Conservation (phyloP, 1,140 invertebrate genomes). For the Papilio xuthus region DNA sequence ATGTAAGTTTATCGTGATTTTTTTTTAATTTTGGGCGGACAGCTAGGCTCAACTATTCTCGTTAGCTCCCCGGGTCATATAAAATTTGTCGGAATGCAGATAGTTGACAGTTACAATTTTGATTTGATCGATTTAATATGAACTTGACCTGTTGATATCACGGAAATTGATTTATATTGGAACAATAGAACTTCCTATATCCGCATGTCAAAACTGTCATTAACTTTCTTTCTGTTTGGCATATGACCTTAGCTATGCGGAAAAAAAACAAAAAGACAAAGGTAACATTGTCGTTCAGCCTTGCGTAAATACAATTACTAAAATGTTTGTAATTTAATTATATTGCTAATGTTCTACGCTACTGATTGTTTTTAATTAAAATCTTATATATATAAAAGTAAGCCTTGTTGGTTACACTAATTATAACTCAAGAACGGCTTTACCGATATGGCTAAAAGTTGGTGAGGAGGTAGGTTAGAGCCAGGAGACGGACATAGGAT, state of each 20-base stretch:
- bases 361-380: background rate
- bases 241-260: conserved; percentile 46
- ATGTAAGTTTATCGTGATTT: too few relatives aligned
- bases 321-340: conserved; percentile 38
- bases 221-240: conserved; percentile 59
- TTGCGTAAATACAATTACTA: conserved; percentile 45
- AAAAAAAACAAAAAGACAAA: conserved; percentile 39
- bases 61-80: too few relatives aligned
- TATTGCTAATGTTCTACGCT: conserved; percentile 22
- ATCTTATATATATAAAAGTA: too few relatives aligned
- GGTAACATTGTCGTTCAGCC: conserved; percentile 43
- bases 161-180: conserved; percentile 54
- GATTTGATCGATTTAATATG: conserved; percentile 39
- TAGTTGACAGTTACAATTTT: conserved; percentile 27
- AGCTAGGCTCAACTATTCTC: too few relatives aligned
- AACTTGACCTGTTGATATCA: conserved; percentile 57
- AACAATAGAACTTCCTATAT: conserved; percentile 67
- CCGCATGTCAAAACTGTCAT: conserved; percentile 65
- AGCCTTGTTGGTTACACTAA: too few relatives aligned
- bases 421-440: too few relatives aligned
- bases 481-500: too few relatives aligned
- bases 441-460: too few relatives aligned
- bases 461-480: too few relatives aligned
- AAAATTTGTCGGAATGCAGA: background rate
- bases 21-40: too few relatives aligned